Evolutionary conservation across 2,888 invertebrate species (phyloP), one percentile per base, ranked within the genome.

Genomic region (Pelosia muscerda): DNA sequence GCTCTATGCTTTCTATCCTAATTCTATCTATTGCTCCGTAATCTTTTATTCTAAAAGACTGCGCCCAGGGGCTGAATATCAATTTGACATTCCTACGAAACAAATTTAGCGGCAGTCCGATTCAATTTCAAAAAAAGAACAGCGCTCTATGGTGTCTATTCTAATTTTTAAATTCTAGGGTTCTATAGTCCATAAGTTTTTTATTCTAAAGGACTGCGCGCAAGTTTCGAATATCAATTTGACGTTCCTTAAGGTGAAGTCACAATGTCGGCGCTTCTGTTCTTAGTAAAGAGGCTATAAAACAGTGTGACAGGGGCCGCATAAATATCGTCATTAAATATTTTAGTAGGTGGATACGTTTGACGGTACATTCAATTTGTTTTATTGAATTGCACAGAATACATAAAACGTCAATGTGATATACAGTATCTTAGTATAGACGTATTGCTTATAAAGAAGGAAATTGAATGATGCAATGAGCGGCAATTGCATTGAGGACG

Each of bases 141-240:
- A 65, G 68, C 57, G 69, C 65, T 66, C 22, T 56, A 63, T 65
- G 28, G 60, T 71, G 71, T 67, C 70, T 71, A 67, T 70, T 49
- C 73, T 67, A 74, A 65, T 38, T 68, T 78, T 64, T 56, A 25
- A 73, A 76, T 69, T 55, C 74, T 73, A 74, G 74, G 54, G 63
- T 70, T 63, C 65, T 53, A 64, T 72, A 66, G 72, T 75, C 66
- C 62, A 74, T 76, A 71, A 65, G 66, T 76, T 75, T 78, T n/a
- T 71, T 81, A 77, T 85, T 81, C 75, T 74, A 77, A 76, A 84
- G 84, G 88, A 86, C 87, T 88, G 88, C 83, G 88, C 78, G 82
- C 88, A 86, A 76, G 85, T 71, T 82, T 81, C 81, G 90, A 90
- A 89, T 90, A 82, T 84, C 84, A 89, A 90, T 84, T 82, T 81